Evolutionary conservation across 2,797 vertebrate genomes (phyloP), one percentile per base, ranked within the genome.

Genomic region (Hydrolagus colliei): DNA sequence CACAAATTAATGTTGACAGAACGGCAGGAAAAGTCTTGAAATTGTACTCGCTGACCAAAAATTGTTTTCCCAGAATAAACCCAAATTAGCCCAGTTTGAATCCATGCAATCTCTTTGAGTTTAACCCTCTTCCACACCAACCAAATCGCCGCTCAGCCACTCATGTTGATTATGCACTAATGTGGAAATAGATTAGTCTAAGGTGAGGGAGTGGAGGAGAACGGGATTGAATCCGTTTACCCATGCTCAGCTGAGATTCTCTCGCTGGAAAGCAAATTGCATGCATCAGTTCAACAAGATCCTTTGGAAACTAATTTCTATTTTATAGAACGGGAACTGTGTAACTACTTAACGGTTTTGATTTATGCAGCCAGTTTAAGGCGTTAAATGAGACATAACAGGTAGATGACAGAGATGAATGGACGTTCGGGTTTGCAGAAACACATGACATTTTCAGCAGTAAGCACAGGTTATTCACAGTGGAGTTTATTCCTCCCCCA

Each of bases 361-460:
- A 82, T 82, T 35, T 82, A 82, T 41, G 63, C 18, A 68, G 20
- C 63, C 27, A 41, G 16, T 82, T 68, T 41, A 16, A 82, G 16
- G 27, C 67, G 78, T 14, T 80, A 80, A 80, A 35, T 80, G 22
- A 80, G 63, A 80, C 67, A 80, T n/a, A 80, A 32, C 78, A 67
- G 22, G 63, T 67, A 16, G 22, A 67, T 80, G 27, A 35, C 27
- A 18, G 27, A 35, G 78, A 80, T 80, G 35, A 80, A 80, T 80
- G 32, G 67, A 80, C 67, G 32, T 80, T 12, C 63, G 27, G n/a
- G 59, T 65, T 67, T 80, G 78, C 27, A 32, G 27, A 62, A 14
- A 52, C 41, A 52, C 41, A 52, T 52, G 67, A 32, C 20, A 80
- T 80, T 22, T 67, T 80, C 62, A 18, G 6, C 2, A 16, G 32